phyloP scores from a whole-genome alignment of 2,113 vertebrate species.

The Trinectes maculatus region DNA sequence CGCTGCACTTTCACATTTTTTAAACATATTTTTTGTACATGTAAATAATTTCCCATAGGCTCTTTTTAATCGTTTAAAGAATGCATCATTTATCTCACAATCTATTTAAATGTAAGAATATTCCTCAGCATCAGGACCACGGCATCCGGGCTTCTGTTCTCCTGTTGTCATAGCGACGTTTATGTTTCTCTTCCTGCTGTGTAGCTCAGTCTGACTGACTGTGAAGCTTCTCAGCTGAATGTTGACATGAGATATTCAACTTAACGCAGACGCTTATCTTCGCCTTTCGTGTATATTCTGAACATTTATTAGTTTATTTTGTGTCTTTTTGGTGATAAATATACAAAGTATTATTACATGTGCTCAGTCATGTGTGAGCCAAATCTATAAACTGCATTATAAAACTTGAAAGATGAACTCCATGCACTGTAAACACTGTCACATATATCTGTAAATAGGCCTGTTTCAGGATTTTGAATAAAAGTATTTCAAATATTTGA shows the following conservation, averaged over 20 bases:
- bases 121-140: constrained; percentile 30
- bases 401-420: constrained; percentile 64
- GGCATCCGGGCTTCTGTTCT: constrained; percentile 10
- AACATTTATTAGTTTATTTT: constrained; percentile 13
- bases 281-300: constrained; percentile 63
- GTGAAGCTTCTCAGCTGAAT: constrained; percentile 22
- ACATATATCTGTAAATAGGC: constrained; percentile 56
- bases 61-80: constrained; percentile 5
- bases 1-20: constrained; percentile 48
- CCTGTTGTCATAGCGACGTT: constrained; percentile 26
- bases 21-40: constrained; percentile 45
- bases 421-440: constrained; percentile 48
- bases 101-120: constrained; percentile 43
- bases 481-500: constrained; percentile 52
- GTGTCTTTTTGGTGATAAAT: constrained; percentile 61
- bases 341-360: constrained; percentile 27
- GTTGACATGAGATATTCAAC: constrained; percentile 7
- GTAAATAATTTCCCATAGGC: background rate
- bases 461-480: constrained; percentile 70
- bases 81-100: constrained; percentile 13
- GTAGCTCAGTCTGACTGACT: background rate
- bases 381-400: constrained; percentile 62
- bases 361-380: constrained; percentile 68
- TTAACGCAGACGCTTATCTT: constrained; percentile 53
- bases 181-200: background rate